phyloP scores from a whole-genome alignment of 2,113 vertebrate genomes.

The Phyllostomus hastatus region DNA sequence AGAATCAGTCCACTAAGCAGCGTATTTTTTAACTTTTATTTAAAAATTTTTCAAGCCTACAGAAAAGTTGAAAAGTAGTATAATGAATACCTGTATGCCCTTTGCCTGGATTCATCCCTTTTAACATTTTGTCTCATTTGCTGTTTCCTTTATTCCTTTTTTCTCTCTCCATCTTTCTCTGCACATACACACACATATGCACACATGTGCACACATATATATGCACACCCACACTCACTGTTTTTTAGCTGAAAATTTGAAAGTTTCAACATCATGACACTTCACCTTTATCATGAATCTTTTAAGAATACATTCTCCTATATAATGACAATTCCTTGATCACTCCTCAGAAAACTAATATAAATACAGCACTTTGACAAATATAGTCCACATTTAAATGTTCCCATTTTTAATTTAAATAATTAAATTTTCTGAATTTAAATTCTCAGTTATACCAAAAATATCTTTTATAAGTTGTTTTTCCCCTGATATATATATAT shows the following conservation, averaged over 20 bases:
- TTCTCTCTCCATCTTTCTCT: rapidly evolving
- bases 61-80: background rate
- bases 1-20: background rate
- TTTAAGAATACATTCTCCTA: background rate
- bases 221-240: background rate
- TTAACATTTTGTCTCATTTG: background rate
- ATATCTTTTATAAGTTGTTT: background rate
- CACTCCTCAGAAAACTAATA: background rate
- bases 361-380: background rate
- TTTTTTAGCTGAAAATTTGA: background rate
- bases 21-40: slow-evolving; percentile 16
- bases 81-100: background rate
- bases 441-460: background rate
- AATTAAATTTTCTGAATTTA: background rate
- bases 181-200: background rate
- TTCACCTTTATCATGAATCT: background rate
- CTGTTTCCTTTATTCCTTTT: background rate
- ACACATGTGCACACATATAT: background rate
- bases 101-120: background rate
- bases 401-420: background rate
- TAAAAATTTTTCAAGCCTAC: background rate
- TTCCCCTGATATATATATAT: background rate
- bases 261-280: background rate
- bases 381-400: background rate
- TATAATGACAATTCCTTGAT: background rate